Evolutionary conservation across 1,140 invertebrate species (phyloP).

Genomic region (Belonocnema kinseyi): DNA sequence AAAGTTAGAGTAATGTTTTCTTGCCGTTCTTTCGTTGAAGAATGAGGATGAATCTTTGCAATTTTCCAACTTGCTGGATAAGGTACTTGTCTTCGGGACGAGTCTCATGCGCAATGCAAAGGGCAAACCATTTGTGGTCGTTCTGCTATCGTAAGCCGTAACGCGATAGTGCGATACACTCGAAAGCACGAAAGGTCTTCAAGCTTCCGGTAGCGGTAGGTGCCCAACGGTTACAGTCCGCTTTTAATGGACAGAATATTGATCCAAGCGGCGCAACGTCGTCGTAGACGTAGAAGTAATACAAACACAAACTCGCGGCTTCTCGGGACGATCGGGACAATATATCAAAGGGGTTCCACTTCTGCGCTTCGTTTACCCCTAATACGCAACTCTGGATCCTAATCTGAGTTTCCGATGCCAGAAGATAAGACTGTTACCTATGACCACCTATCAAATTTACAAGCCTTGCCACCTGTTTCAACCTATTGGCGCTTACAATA

Average conservation of each 20-base stretch:
- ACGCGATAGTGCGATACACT: constrained; percentile 34
- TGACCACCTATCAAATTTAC: not conserved
- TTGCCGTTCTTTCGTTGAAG: not conserved
- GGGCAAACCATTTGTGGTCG: constrained; percentile 26
- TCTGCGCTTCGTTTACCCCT: constrained; percentile 24
- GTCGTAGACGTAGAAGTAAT: not conserved
- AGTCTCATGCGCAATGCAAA: constrained; percentile 19
- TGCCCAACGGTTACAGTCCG: constrained; percentile 6
- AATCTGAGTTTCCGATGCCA: constrained; percentile 2
- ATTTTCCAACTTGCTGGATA: not conserved
- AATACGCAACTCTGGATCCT: not conserved
- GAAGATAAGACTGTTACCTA: not conserved
- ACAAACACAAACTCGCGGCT: constrained; percentile 21
- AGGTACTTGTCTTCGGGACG: not conserved
- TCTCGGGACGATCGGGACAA: not conserved
- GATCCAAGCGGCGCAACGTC: constrained; percentile 34
- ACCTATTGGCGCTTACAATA: not conserved
- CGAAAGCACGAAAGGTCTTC: constrained; percentile 24
- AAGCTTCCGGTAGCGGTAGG: constrained; percentile 23
- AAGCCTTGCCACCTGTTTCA: not conserved
- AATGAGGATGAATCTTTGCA: not conserved
- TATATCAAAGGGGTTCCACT: constrained; percentile 13
- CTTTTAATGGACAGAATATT: constrained; percentile 43
- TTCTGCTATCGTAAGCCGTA: constrained; percentile 19
- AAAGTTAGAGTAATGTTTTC: too few species aligned